These are phyloP conservation scores for Cetonia aurata DNA, from an alignment of 2,888 invertebrate genomes.

Conservation along the genomic window DNA sequence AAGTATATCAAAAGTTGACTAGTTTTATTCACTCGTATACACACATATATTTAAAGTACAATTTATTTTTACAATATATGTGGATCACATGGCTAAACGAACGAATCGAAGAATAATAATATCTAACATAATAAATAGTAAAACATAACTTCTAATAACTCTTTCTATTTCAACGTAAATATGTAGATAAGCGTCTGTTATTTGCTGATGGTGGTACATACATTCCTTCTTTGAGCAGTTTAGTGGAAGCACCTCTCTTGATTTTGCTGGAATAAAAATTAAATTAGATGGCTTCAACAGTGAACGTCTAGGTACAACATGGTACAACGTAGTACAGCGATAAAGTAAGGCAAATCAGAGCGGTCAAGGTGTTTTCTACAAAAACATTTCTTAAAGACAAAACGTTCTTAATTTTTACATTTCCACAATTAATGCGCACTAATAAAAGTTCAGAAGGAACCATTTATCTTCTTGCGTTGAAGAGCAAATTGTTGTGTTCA, in stretches of 20 bases:
- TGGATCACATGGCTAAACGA: constrained; percentile 10
- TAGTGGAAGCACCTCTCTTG: constrained; percentile 39
- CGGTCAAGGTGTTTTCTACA: too few species aligned
- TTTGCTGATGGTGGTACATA: constrained; percentile 11
- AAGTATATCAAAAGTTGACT: background rate
- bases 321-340: too few species aligned
- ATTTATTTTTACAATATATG: constrained; percentile 18
- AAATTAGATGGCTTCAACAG: background rate
- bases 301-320: background rate
- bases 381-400: too few species aligned
- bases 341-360: too few species aligned
- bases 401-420: too few species aligned
- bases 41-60: constrained; percentile 24
- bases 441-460: too few species aligned
- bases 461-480: too few species aligned
- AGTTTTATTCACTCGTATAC: background rate
- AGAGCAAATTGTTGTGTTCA: too few species aligned
- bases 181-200: constrained; percentile 1
- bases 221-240: constrained; percentile 31
- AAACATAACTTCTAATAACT: constrained; percentile 11
- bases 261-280: constrained; percentile 28
- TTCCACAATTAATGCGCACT: too few species aligned
- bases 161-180: constrained; percentile 14
- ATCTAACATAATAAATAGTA: background rate
- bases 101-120: background rate